Base-by-base conservation (phyloP, 2,113 vertebrate species). In the Mastomys natalensis region DNA sequence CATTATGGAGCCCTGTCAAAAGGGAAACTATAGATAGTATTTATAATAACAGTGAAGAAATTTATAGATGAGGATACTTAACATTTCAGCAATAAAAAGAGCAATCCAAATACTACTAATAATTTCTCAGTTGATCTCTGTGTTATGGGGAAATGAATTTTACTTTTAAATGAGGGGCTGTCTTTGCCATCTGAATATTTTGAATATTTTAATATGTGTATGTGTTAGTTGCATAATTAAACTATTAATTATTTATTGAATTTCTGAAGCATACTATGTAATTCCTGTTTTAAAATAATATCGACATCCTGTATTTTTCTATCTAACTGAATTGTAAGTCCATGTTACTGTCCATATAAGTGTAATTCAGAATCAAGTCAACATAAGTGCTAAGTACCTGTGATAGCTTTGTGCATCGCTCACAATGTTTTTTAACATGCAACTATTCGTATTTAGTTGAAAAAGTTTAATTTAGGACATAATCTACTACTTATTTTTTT, bases 241-340 rank as follows among this genome's bases (percentile, higher is more conserved):
- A 73, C 7, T 85, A 89, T 94, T 34, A 92, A 68, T 73, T 84
- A 91, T 68, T 43, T 89, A 70, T 81, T 89, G 34, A 87, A 2
- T 60, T 89, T 66, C 45, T 90, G 87, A 94, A 96, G 43, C 13
- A 37, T 70, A 34, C n/a, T 81, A 77, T 66, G 5, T 51, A 87
- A 92, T 45, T 72, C 26, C 4, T 22, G 58, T 70, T 94, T 93
- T 82, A 34, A 95, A 95, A 58, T 92, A 34, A 64, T 16, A 87
- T 82, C 73, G 53, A 17, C 3, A 94, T 87, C 6, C 5, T n/a
- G 5, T 74, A 31, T 43, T 64, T 64, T 4, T 58, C 45, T 31
- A 72, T 13, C 62, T 48, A 87, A 90, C 76, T 53, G 64, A 53
- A 92, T 58, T 55, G 94, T 92, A 96, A 66, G 64, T 66, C 62